Base-by-base conservation (phyloP, 1,140 invertebrate genomes). In the Grapholita molesta region DNA sequence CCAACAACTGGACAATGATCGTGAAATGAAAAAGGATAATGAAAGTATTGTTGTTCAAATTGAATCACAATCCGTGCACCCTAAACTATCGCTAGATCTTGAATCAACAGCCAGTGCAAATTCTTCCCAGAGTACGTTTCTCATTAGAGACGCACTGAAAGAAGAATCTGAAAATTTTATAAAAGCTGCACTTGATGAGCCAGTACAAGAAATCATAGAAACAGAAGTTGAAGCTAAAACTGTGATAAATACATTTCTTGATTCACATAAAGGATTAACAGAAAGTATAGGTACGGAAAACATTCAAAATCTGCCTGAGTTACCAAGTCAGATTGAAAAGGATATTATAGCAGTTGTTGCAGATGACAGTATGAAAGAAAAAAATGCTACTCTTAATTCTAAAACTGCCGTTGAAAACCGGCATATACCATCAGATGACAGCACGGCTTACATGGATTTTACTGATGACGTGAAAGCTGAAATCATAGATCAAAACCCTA, bases 381-480 rank as follows among this genome's bases (percentile, higher is more conserved):
- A 70, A 70, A 73, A 53, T 15, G 33, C 68, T 67, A 67, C 15
- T 48, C 57, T 38, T 61, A 70, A 66, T 72, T 76, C 72, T 75
- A 74, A 77, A 57, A 67, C 61, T 28, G 64, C 64, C 25, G 25
- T 65, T 30, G 70, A 53, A 52, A 66, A 61, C 4, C 64, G 0
- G 21, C 67, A 61, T 33, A 72, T 72, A 35, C 48, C 53, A 18
- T 71, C 67, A 35, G 79, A 71, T 68, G 71, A 85, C 25, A 82
- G 78, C 71, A 83, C 82, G 76, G 71, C 68, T 53, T 84, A 85
- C 69, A 84, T 86, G 81, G 88, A 90, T 87, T 82, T 90, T 78
- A 87, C 75, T 75, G 82, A 85, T 61, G 66, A 72, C 68, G 83
- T 75, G 53, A 76, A 77, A 76, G 78, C 69, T 65, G 78, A 82